Base-by-base conservation (phyloP, 2,888 invertebrate species). In the Sesamia inferens region DNA sequence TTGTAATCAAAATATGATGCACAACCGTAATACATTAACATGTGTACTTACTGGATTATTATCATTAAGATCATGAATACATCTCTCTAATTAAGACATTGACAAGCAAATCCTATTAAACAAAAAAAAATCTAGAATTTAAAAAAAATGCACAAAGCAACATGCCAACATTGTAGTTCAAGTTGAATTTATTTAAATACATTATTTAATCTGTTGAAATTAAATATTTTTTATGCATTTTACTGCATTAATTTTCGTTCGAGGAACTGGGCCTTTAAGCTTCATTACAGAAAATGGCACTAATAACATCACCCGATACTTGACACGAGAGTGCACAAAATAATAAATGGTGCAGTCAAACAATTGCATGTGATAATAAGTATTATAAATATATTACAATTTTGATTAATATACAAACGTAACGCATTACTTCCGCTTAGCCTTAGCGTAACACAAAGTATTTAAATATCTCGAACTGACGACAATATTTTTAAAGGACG, bases 221-320 rank as follows among this genome's bases (percentile, higher is more conserved):
- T 31, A 31, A 48, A 8, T 64, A 48, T 64, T n/a, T 14, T 5
- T 10, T 5, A 62, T 62, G 14, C 0, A 44, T 44, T 42, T 14
- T 7, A 39, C 39, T 5, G 10, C 5, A 7, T 14, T n/a, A 16
- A 16, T 62, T 44, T 62, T 44, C n/a, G 10, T 62, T 22, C 16
- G 16, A 47, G 4, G 1, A 16, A 47, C 16, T 47, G 63, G 63
- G 24, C 92, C 89, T 87, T 68, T 55, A 55, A 70, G 39, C 70
- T 19, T 31, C n/a, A 66, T 74, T 48, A 59, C 61, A 62, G 61
- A 81, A 51, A 76, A 82, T 82, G 84, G 81, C 81, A 82, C 81
- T 58, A 69, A 70, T 47, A 76, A 81, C 77, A 84, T 77, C 71
- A 80, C 61, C 81, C 31, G 61, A 55, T 57, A 80, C 69, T 44